Evolutionary conservation across 2,888 invertebrate genomes (phyloP), one percentile per base, ranked within the genome.

Genomic region (Phasia obesa): DNA sequence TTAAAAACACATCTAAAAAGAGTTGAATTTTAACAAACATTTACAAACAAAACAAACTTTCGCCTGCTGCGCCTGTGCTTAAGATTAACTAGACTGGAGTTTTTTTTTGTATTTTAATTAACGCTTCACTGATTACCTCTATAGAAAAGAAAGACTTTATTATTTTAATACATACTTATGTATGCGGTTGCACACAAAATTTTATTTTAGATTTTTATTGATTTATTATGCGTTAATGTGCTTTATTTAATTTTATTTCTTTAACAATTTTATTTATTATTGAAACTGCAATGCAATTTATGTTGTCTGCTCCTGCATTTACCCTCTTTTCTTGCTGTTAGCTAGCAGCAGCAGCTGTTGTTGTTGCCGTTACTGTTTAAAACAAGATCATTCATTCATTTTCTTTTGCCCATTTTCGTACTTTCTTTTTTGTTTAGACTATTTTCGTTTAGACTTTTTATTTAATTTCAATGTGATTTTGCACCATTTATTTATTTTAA

Each of bases 41-140:
- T 31, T 31, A 51, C 57, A 47, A 55, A 15, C 0, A 21, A 82
- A 77, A 17, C 44, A 75, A 83, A 83, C 83, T 83, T 83, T 83
- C 83, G 79, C 83, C 83, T 75, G 79, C 19, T 49, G 55, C 19
- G 65, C 42, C 59, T 75, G 64, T n/a, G 44, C 27, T 53, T 75
- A 27, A 65, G 47, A 67, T 79, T 71, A 79, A 65, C 65, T 35
- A 75, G 59, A 78, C 82, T 79, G 67, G 42, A 6, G 49, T 27
- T 55, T 80, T 70, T 83, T 81, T 74, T 83, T 23, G 53, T 35
- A 35, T 38, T 75, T 75, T 70, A 76, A 67, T 79, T 62, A 47
- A 79, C 65, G 83, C 83, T 83, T 79, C 60, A 79, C 79, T 83
- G 75, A 67, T 57, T 60, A 59, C n/a, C n/a, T 49, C 23, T 62